Conservation (phyloP, 1,140 invertebrate species). For the Aplysia californica region DNA sequence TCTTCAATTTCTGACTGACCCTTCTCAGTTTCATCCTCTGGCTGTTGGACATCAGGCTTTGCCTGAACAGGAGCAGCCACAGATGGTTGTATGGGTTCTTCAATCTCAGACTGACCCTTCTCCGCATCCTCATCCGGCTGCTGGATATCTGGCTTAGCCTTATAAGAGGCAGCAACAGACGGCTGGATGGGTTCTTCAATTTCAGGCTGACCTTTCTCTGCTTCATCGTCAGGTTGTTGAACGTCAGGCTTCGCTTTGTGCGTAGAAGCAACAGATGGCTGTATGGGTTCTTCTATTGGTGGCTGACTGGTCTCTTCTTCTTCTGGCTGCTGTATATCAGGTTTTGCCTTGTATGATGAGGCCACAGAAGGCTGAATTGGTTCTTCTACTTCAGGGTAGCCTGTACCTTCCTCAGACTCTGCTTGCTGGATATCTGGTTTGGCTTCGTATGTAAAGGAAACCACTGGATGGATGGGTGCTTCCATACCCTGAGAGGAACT, state of each 20-base stretch:
- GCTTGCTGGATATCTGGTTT: constrained; percentile 3
- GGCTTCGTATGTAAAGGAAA: background rate
- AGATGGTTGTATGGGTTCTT: too few species aligned
- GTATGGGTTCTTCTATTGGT: background rate
- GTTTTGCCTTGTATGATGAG: background rate
- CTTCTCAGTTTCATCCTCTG: too few species aligned
- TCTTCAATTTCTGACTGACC: too few species aligned
- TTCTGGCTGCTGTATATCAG: constrained; percentile 17
- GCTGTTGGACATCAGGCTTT: constrained; percentile 18
- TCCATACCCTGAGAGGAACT: background rate
- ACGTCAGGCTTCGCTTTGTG: constrained; percentile 20
- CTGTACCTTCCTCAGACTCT: background rate
- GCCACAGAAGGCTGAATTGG: background rate
- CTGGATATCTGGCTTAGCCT: constrained; percentile 20
- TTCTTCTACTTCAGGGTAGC: background rate
- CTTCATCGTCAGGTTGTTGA: constrained; percentile 11
- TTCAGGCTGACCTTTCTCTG: background rate
- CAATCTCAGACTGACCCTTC: too few species aligned
- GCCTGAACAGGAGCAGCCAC: background rate
- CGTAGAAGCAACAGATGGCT: background rate
- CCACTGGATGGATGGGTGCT: background rate
- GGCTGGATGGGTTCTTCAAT: constrained; percentile 7
- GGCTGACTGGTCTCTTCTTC: constrained; percentile 3
- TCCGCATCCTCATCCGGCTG: constrained; percentile 22
- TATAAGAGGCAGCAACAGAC: background rate